Percentiles rank a stretch among this genome's conserved stretches.
Conservation (phyloP, 2,888 invertebrate genomes). For the Gymnoscelis rufifasciata region DNA sequence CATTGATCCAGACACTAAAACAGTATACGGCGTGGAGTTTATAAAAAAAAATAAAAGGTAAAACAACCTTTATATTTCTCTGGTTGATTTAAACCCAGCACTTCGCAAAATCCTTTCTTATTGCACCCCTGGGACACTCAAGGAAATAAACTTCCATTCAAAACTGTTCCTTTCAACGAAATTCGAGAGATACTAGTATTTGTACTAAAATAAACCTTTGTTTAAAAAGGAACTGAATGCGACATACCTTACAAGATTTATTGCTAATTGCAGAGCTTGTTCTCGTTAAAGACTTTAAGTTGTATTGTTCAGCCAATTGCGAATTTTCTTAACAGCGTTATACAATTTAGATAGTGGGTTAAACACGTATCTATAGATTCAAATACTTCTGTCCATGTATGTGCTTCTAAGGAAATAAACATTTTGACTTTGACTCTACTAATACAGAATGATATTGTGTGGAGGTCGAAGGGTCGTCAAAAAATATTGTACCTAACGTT, state of each 20-base stretch:
- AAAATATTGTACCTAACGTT: too few species aligned
- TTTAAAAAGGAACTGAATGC: too few species aligned
- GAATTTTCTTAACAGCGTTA: conserved; percentile 12
- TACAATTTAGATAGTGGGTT: too few species aligned
- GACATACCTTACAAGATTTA: conserved; percentile 6
- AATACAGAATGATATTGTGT: too few species aligned
- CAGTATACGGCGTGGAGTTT: conserved; percentile 84
- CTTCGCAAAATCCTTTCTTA: not conserved
- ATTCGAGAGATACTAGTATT: conserved; percentile 2
- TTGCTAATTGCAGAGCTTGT: conserved; percentile 5
- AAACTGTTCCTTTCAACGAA: too few species aligned
- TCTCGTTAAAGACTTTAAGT: conserved; percentile 10
- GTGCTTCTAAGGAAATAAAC: too few species aligned
- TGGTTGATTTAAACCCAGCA: not conserved
- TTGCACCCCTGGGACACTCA: too few species aligned
- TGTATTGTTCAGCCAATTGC: conserved; percentile 8
- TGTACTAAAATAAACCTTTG: conserved; percentile 5
- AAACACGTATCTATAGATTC: too few species aligned
- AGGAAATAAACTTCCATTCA: too few species aligned
- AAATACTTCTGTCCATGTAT: too few species aligned
- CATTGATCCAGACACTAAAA: conserved; percentile 80
- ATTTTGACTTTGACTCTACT: too few species aligned
- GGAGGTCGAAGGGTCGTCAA: too few species aligned
- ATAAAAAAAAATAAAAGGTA: conserved; percentile 77
- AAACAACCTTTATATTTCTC: not conserved